These are phyloP conservation scores for Psephotus haematonotus DNA, from an alignment of 2,113 vertebrate species.

Conservation along the genomic window DNA sequence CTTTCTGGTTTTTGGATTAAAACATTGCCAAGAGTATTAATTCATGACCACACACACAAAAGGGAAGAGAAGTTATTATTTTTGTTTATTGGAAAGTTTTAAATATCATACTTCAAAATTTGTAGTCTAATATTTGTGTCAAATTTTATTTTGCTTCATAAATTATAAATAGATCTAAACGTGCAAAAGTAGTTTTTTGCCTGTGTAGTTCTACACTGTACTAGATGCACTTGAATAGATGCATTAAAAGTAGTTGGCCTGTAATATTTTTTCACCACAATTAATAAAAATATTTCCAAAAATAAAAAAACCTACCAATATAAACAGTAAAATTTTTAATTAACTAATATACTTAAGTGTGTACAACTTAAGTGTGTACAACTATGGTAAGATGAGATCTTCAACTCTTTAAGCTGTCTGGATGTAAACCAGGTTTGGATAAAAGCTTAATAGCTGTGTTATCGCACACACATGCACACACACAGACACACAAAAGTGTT, in stretches of 20 bases:
- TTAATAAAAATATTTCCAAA: not conserved
- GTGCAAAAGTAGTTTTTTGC: not conserved
- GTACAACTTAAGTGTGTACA: no score
- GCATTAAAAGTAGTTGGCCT: not conserved
- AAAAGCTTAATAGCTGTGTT: not conserved
- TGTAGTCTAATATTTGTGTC: not conserved
- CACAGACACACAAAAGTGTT: not conserved
- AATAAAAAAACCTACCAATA: not conserved
- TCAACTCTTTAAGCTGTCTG: not conserved
- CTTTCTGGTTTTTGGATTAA: not conserved
- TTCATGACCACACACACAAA: not conserved
- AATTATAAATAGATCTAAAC: not conserved
- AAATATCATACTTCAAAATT: not conserved
- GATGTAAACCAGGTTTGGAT: not conserved
- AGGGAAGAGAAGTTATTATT: not conserved
- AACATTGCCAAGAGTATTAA: not conserved
- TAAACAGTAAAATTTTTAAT: not conserved
- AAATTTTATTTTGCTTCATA: not conserved
- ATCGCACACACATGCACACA: not conserved
- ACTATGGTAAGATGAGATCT: not conserved
- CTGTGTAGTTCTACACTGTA: not conserved
- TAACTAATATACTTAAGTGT: not conserved
- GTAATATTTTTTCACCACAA: not conserved
- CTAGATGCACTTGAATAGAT: not conserved
- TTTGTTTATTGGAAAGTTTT: not conserved